Percentiles rank a stretch among this genome's conserved stretches.
These are phyloP conservation scores for Rhabdomys dilectus DNA, from an alignment of 2,113 vertebrate genomes.

Conservation along the genomic window DNA sequence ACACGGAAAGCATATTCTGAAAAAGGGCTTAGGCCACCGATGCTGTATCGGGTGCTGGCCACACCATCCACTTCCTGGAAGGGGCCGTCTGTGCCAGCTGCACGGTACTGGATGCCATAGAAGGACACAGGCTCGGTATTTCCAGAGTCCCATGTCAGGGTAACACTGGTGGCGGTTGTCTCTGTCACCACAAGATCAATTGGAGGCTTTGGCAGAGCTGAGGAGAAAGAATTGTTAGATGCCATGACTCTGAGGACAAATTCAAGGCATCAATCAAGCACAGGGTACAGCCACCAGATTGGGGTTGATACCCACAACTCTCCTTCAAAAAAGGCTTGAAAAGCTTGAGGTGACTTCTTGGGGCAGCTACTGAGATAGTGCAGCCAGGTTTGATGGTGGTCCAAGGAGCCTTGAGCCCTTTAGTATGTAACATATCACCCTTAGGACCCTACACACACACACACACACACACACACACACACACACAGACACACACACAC, in stretches of 20 bases:
- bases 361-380: not conserved
- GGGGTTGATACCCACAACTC: not conserved
- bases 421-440: not conserved
- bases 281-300: not conserved
- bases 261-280: slow-evolving; percentile 36
- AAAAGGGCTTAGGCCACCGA: slow-evolving; percentile 97
- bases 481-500: too few relatives aligned
- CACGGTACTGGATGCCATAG: slow-evolving; percentile 96
- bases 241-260: slow-evolving; percentile 72
- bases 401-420: not conserved
- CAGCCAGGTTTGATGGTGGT: not conserved
- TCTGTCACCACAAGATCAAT: slow-evolving; percentile 95
- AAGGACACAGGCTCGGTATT: slow-evolving; percentile 96
- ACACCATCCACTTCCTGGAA: slow-evolving; percentile 98
- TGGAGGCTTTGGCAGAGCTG: slow-evolving; percentile 96
- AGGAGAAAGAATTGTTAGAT: slow-evolving; percentile 66
- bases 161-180: slow-evolving; percentile 98
- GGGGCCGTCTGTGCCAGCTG: slow-evolving; percentile 90
- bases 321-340: not conserved
- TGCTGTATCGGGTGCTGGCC: slow-evolving; percentile 98
- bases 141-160: slow-evolving; percentile 97
- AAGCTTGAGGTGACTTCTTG: not conserved
- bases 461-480: too few relatives aligned
- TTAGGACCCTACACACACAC: not conserved
- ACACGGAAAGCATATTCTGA: slow-evolving; percentile 96